Base-by-base conservation (phyloP, 1,140 invertebrate genomes). In the Drosophila lini region DNA sequence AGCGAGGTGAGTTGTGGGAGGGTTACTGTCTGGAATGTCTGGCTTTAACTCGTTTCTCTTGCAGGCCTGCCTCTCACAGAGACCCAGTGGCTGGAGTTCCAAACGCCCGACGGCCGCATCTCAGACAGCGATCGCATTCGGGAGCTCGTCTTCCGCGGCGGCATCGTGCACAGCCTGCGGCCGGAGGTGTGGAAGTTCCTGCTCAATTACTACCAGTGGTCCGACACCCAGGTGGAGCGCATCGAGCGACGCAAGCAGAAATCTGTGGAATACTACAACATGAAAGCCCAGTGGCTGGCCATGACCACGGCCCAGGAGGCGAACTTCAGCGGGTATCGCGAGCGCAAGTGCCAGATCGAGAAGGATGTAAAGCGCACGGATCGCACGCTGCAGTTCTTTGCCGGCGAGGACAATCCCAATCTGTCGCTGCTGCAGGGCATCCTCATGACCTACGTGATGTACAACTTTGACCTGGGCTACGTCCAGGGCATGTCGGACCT, bases 381-480 rank as follows among this genome's bases (percentile, higher is more conserved):
- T 92, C 94, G 99, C 85, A 97, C 96, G 6, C 95, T 98, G 86
- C 95, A 96, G 10, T 99, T 97, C 92, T 99, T 96, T 93, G 95
- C 96, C 31, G 98, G 98, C 2, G 97, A 99, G 71, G 95, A 98
- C 81, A 99, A 99, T 93, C 94, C 95, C 10, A 98, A 99, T 93
- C 93, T 99, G 34, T 93, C 94, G 60, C 94, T 96, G 19, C 93
- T 99, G 1, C 95, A 96, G 80, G 97, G 99, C 89, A 97, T 99
- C 86, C 94, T 99, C 3, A 98, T 99, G 97, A 99, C 98, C 0
- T 99, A 99, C 92, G 96, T 98, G n/a, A 99, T 99, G 98, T 99
- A 99, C 92, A 99, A 99, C 93, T 99, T 99, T 93, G 98, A 99
- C 94, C 93, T 99, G 67, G 98, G 98, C 81, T 98, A 98, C 85